A percentile compares a stretch with the other conserved stretches of the same genome.
Evolutionary conservation across 2,888 invertebrate genomes (phyloP).

Genomic region (Lasioglossum figueresi): DNA sequence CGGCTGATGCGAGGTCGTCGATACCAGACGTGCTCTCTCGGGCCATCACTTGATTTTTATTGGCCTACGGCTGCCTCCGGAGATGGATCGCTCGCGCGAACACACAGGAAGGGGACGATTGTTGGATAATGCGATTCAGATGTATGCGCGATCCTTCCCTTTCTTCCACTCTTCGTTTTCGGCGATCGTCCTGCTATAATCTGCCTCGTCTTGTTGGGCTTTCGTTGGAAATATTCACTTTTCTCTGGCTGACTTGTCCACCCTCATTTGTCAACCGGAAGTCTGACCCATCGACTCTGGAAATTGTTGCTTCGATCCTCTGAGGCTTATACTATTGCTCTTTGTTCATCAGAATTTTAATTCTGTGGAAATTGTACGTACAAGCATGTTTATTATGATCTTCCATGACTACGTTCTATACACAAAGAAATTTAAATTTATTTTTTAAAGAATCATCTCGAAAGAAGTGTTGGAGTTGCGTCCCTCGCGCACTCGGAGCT

Average conservation of each 20-base stretch:
- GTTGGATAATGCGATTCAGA: slow-evolving; percentile 6
- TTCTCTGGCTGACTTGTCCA: neutral
- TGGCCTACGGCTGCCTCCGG: slow-evolving; percentile 1
- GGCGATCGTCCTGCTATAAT: neutral
- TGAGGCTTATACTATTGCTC: neutral
- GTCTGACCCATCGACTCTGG: neutral
- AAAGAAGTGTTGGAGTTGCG: neutral
- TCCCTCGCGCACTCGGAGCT: no score
- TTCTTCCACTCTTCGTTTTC: neutral
- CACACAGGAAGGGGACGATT: slow-evolving; percentile 4
- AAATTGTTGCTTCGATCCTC: neutral
- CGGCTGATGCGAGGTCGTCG: slow-evolving; percentile 60
- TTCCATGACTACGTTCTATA: no score
- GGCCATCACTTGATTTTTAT: slow-evolving; percentile 30
- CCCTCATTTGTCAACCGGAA: neutral
- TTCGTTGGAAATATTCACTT: neutral
- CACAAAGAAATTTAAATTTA: neutral
- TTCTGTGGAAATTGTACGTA: no score
- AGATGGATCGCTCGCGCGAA: slow-evolving; percentile 14
- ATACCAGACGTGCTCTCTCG: slow-evolving; percentile 32
- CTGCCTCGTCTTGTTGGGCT: neutral
- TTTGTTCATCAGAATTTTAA: neutral
- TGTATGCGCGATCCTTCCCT: neutral
- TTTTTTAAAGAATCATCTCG: neutral
- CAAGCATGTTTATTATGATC: no score